Conservation (phyloP, 2,888 invertebrate species). For the Aphidius colemani region DNA sequence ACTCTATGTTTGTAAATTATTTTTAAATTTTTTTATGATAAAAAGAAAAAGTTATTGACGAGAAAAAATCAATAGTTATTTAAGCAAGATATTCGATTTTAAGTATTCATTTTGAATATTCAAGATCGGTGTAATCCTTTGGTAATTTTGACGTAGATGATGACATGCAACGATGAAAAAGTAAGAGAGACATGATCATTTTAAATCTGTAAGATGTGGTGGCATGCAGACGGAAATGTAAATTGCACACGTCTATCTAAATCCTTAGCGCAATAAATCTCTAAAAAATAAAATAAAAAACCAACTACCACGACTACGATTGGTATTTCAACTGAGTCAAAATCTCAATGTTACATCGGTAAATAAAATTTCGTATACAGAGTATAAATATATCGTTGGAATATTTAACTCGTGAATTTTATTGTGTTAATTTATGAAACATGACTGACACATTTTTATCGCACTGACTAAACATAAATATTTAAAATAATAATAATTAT, state of each 20-base stretch:
- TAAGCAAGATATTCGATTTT: too few species aligned
- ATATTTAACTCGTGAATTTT: too few species aligned
- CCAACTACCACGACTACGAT: slow-evolving; percentile 41
- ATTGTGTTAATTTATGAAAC: too few species aligned
- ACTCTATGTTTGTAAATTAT: too few species aligned
- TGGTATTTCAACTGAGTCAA: slow-evolving; percentile 38
- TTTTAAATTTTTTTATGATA: too few species aligned
- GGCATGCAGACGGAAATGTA: slow-evolving; percentile 49
- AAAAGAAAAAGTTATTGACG: too few species aligned
- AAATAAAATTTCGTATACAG: not conserved
- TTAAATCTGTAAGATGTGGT: slow-evolving; percentile 25
- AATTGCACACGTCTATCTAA: slow-evolving; percentile 50
- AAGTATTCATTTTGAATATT: too few species aligned
- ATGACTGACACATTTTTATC: too few species aligned
- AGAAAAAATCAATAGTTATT: too few species aligned
- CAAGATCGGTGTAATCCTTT: slow-evolving; percentile 6
- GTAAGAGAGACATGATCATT: slow-evolving; percentile 17
- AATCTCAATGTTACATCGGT: not conserved
- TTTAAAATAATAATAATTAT: not conserved
- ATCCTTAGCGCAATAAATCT: slow-evolving; percentile 53
- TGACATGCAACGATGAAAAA: slow-evolving; percentile 12
- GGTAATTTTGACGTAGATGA: slow-evolving; percentile 19
- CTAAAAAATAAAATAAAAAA: slow-evolving; percentile 35
- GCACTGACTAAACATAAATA: not conserved
- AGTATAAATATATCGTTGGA: too few species aligned